Conservation (phyloP, 2,888 invertebrate genomes). For the Diarsia mendica region DNA sequence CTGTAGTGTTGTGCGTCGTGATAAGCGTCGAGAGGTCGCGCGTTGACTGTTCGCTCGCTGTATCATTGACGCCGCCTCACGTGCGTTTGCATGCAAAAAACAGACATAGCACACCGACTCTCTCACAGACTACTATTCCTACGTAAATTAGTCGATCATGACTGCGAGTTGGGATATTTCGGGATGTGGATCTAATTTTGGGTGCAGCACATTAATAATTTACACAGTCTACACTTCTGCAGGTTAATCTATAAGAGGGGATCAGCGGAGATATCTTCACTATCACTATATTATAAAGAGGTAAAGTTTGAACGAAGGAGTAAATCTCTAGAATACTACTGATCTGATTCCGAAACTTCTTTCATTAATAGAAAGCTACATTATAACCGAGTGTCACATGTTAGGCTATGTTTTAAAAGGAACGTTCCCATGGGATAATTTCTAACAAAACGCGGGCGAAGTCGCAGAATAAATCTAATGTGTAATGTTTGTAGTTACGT, state of each 20-base stretch:
- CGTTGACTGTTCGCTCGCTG: constrained; percentile 83
- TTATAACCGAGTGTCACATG: background rate
- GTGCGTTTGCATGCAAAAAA: constrained; percentile 87
- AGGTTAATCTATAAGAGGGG: constrained; percentile 32
- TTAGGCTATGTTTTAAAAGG: background rate
- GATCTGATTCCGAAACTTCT: background rate
- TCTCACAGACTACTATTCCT: constrained; percentile 75
- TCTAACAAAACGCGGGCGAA: background rate
- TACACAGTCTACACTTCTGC: constrained; percentile 39
- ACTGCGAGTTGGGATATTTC: constrained; percentile 56
- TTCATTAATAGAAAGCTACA: background rate
- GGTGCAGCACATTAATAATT: constrained; percentile 60
- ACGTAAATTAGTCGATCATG: constrained; percentile 65
- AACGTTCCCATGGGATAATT: background rate
- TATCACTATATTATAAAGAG: background rate
- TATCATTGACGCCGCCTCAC: constrained; percentile 86
- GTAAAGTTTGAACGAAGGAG: background rate
- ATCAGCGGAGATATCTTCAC: constrained; percentile 13
- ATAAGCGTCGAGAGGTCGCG: constrained; percentile 86
- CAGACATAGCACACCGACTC: constrained; percentile 80
- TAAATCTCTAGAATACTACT: background rate
- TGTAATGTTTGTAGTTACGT: background rate
- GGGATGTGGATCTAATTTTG: constrained; percentile 59
- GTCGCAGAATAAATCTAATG: background rate
- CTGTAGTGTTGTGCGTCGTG: constrained; percentile 80